Evolutionary conservation across 2,113 vertebrate species (phyloP).

Genomic region (Columba janthina): DNA sequence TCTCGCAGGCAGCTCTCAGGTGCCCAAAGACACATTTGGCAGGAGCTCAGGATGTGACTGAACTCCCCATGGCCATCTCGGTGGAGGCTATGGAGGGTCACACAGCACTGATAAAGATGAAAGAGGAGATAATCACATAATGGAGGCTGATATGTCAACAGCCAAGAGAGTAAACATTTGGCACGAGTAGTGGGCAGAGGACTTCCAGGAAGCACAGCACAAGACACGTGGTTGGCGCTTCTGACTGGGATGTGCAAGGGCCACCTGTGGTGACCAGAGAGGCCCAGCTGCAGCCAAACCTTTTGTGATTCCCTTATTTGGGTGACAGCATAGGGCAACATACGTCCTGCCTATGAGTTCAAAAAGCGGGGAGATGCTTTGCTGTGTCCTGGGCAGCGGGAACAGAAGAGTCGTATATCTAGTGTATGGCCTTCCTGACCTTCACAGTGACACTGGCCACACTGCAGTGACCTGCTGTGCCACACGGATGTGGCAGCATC

Average conservation of each 20-base stretch:
- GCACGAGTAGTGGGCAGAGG: not conserved
- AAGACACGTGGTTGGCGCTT: fast-evolving
- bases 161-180: not conserved
- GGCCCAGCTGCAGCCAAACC: not conserved
- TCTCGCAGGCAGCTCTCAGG: not conserved
- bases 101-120: not conserved
- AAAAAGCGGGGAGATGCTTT: not conserved
- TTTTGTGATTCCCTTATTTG: not conserved
- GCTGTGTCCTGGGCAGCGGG: not conserved
- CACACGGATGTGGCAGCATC: not conserved
- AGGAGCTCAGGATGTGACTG: not conserved
- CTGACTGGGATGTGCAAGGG: not conserved
- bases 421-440: not conserved
- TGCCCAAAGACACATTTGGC: not conserved
- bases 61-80: not conserved
- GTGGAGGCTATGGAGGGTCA: not conserved
- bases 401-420: not conserved
- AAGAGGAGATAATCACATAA: not conserved
- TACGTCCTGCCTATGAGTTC: not conserved
- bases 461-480: not conserved
- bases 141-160: not conserved
- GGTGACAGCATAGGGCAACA: fast-evolving
- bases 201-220: not conserved
- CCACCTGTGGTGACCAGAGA: not conserved
- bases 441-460: not conserved